Evolutionary conservation across 2,797 vertebrate genomes (phyloP).

Genomic region (Podargus strigoides): DNA sequence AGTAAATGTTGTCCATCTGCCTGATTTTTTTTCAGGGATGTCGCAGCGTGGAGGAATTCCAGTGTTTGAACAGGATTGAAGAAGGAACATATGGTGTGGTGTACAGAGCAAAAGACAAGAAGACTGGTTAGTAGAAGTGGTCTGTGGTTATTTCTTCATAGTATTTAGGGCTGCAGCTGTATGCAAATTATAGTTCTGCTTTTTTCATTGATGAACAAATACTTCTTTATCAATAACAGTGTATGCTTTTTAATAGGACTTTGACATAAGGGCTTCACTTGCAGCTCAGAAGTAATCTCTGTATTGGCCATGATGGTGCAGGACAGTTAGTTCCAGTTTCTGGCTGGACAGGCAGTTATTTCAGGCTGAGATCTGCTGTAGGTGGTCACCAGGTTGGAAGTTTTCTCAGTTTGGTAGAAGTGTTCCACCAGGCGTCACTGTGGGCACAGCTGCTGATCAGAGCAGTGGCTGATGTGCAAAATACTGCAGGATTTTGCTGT

Average conservation of each 20-base stretch:
- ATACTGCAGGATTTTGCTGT: background rate
- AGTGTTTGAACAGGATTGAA: slow-evolving; percentile 95
- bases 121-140: slow-evolving; percentile 80
- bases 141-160: background rate
- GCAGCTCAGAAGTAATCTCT: background rate
- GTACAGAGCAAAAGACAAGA: slow-evolving; percentile 98
- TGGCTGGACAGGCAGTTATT: background rate
- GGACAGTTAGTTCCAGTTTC: background rate
- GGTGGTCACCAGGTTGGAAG: background rate
- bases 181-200: background rate
- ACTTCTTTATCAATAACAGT: background rate
- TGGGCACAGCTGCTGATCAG: rapidly evolving
- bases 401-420: background rate
- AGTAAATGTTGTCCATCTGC: background rate
- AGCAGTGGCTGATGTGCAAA: background rate
- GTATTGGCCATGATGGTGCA: background rate
- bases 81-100: slow-evolving; percentile 97
- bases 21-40: slow-evolving; percentile 81
- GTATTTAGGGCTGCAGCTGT: background rate
- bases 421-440: background rate
- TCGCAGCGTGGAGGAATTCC: slow-evolving; percentile 96
- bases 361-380: background rate
- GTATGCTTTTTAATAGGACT: background rate
- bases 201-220: background rate
- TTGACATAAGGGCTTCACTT: background rate